Base-by-base conservation (phyloP, 2,888 invertebrate species). In the Cosmopolites sordidus region DNA sequence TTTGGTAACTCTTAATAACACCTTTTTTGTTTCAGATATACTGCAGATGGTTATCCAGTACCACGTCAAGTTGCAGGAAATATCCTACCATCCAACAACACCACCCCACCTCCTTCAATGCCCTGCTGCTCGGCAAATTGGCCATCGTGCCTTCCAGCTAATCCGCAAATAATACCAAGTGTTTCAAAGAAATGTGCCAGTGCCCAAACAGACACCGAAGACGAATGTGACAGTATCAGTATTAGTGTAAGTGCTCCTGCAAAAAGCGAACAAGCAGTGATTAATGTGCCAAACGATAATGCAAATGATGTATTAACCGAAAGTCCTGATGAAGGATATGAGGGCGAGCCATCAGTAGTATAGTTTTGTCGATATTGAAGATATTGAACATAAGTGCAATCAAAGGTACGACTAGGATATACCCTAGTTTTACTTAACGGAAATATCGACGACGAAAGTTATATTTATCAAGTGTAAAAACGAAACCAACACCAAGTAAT, bases 21-120 rank as follows among this genome's bases (percentile, higher is more conserved):
- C n/a, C n/a, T n/a, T n/a, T n/a, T n/a, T 46, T 48, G 39, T 66
- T 61, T 77, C 63, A 62, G 87, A 60, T 87, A 87, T 66, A 88
- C 88, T 1, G 69, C 63, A 3, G 62, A 62, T 47, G 87, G 88
- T 4, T 87, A 87, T 70, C 87, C 87, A 0, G 56, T 56, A 27
- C 48, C 47, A 29, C 52, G 56, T 11, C 56, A 56, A 43, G 11
- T 48, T 2, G 16, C 43, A 40, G 59, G 57, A 1, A 11, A 16
- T 18, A 16, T 9, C 11, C 11, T 22, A 22, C 14, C 17, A 2
- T 41, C 42, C 2, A 18, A 9, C 1, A 55, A 86, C 64, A 80
- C 79, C 42, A 82, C 81, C 49, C 71, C 80, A 1, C 77, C 74
- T 11, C 66, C 73, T 27, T 73, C 76, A 41, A 78, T 80, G 2